These are phyloP conservation scores for Prionailurus bengalensis DNA, from an alignment of 2,113 vertebrate genomes.

Conservation along the genomic window DNA sequence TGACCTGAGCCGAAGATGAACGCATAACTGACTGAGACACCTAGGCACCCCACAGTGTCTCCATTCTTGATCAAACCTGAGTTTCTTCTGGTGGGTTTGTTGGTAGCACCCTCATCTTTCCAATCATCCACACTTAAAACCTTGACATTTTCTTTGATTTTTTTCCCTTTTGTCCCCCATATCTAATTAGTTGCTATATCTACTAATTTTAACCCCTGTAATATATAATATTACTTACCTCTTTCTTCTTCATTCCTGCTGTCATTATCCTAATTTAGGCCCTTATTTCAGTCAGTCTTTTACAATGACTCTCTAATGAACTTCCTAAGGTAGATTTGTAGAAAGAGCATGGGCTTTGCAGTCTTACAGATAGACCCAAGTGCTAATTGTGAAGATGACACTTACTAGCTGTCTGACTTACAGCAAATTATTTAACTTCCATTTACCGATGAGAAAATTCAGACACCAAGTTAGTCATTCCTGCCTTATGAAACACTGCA, in stretches of 20 bases:
- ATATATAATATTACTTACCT: neutral
- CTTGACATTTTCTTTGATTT: neutral
- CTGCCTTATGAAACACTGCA: neutral
- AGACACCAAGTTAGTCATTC: neutral
- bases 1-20: too few relatives aligned
- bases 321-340: neutral
- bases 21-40: too few relatives aligned
- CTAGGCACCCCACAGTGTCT: too few relatives aligned
- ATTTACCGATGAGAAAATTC: neutral
- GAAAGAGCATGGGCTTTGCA: neutral
- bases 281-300: neutral
- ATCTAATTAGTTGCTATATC: neutral
- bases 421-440: slow-evolving; percentile 3
- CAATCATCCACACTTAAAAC: neutral
- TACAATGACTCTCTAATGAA: neutral
- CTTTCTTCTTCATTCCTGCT: neutral
- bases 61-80: neutral
- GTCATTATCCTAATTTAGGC: neutral
- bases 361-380: neutral
- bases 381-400: neutral
- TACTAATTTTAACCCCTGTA: neutral
- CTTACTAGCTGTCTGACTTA: neutral
- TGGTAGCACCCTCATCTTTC: neutral
- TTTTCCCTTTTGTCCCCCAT: neutral
- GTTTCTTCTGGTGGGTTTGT: neutral